Evolutionary conservation across 2,113 vertebrate genomes (phyloP), one percentile per base, ranked within the genome.

Genomic region (Leptosomus discolor): DNA sequence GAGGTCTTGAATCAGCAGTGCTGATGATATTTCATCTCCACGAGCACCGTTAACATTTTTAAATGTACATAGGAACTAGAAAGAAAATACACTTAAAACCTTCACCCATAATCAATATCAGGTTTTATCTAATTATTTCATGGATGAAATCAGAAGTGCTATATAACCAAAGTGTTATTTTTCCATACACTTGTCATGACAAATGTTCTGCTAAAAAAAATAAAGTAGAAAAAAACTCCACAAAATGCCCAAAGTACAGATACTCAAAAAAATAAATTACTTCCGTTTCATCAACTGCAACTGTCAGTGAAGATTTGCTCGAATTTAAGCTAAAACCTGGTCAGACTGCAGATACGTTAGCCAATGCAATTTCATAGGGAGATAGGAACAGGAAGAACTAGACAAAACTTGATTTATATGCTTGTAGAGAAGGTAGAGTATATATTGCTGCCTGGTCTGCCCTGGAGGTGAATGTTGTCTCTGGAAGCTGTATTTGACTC

Each of bases 181-280:
- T 85, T 15, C 9, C 20, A 29, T 51, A 27, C 5, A 17, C 23
- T 16, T 54, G 19, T 48, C 4, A 18, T 29, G 1, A 73, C 32
- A 63, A 73, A 74, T 15, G 32, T 15, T 1, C 41, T 1, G 2
- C 15, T 48, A 21, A 3, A n/a, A n/a, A n/a, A n/a, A n/a, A n/a
- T n/a, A n/a, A n/a, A n/a, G n/a, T n/a, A n/a, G n/a, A n/a, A 2
- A 50, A 76, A 15, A 32, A 14, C 22, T 14, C 5, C 34, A 56
- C 17, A 51, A 78, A 70, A 34, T 9, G 4, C 15, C 9, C 48
- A 19, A 43, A 78, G 5, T 60, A 73, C 5, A 39, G 15, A 56
- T 6, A 45, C 8, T 24, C 2, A 67, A n/a, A 13, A 36, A 79
- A 85, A 78, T 9, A 39, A 53, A 41, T 36, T 53, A 39, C 7